phyloP scores from a whole-genome alignment of 2,888 invertebrate species.

The Sthenelais limicola region DNA sequence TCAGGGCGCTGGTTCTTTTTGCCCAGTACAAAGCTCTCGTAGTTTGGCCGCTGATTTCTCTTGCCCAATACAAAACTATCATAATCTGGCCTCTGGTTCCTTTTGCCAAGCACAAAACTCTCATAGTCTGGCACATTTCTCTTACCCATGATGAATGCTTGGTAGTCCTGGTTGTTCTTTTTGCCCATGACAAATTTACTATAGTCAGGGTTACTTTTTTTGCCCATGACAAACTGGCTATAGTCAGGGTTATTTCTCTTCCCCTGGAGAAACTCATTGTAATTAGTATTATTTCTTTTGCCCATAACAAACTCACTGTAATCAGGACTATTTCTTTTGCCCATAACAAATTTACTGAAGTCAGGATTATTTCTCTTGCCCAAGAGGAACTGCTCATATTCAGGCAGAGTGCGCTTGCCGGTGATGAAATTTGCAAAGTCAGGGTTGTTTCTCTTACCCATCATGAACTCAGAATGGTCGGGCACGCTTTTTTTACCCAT shows the following conservation, averaged over 20 bases:
- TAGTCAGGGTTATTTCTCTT: slow-evolving; percentile 30
- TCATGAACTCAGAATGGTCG: slow-evolving; percentile 9
- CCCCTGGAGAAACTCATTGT: slow-evolving; percentile 2
- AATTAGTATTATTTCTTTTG: slow-evolving; percentile 22
- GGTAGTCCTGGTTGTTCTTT: slow-evolving; percentile 1
- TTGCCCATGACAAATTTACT: slow-evolving; percentile 22
- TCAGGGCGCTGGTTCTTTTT: neutral
- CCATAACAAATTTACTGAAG: slow-evolving; percentile 12
- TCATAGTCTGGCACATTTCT: slow-evolving; percentile 5
- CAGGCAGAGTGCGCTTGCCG: slow-evolving; percentile 12
- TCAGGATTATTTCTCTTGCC: neutral
- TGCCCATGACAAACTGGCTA: slow-evolving; percentile 19
- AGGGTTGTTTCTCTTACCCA: slow-evolving; percentile 33
- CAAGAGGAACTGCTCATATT: slow-evolving; percentile 11
- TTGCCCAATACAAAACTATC: slow-evolving; percentile 6
- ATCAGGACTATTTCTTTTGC: slow-evolving; percentile 20
- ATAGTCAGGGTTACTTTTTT: slow-evolving; percentile 25
- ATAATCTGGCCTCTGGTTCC: too few relatives aligned
- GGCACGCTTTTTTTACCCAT: slow-evolving; percentile 31
- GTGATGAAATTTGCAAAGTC: slow-evolving; percentile 10
- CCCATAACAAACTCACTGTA: slow-evolving; percentile 21
- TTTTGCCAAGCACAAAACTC: slow-evolving; percentile 26
- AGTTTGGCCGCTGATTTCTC: slow-evolving; percentile 3
- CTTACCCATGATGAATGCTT: slow-evolving; percentile 17
- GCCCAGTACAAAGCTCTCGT: neutral